Base-by-base conservation (phyloP, 2,797 vertebrate genomes). In the Discoglossus pictus region DNA sequence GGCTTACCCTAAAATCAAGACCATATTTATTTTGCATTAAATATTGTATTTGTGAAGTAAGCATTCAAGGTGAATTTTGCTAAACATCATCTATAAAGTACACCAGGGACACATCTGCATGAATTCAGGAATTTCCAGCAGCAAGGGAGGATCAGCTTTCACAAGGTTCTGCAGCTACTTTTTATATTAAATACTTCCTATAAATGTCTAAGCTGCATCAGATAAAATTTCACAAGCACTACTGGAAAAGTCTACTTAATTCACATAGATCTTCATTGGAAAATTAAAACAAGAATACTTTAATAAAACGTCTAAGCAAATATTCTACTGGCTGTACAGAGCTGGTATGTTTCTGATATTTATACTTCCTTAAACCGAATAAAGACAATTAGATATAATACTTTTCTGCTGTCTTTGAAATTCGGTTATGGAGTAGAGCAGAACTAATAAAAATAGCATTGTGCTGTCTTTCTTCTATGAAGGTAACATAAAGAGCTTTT, bases 171-270 rank as follows among this genome's bases (percentile, higher is more conserved):
- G 69, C 78, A 76, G 77, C 79, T 80, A 68, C 79, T 78, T 78
- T 76, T 78, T 75, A 79, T 62, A 78, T 77, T 73, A 75, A 81
- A 74, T 70, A 69, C 75, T 82, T 82, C 78, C 78, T 83, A 59
- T 71, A 78, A 72, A 66, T 67, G 78, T 69, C 62, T 42, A 6
- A 6, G 53, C 16, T 64, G 56, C 35, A 2, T 1, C 2, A 69
- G 80, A 73, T 78, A 78, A 72, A 53, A 62, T 80, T 75, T 82
- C 77, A 78, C 40, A 21, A 61, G 71, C 80, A 73, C 76, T 82
- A 80, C 76, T 2, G 65, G 71, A 73, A 82, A 76, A 77, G 75
- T 79, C 6, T 11, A 59, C 34, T 48, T 42, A 36, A 63, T 55
- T 50, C 59, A 48, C 23, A 43, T 15, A 39, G 43, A 11, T 47